Conservation (phyloP, 2,113 vertebrate species). For the Felis catus region F.catus_Fca126_mat1.0 CM031417.1:4790001-4790500, state of each 20-base stretch:
- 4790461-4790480: not conserved
- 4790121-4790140: not conserved
- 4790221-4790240: not conserved
- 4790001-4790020: conserved; percentile 74
- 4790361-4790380: conserved; percentile 56
- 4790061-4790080: not conserved
- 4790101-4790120: conserved; percentile 49
- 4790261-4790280: not conserved
- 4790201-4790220: not conserved
- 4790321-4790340: not conserved
- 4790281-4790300: not conserved
- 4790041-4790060: conserved; percentile 39
- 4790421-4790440: not conserved
- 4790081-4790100: not conserved
- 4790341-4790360: conserved; percentile 57
- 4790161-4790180: not conserved
- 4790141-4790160: conserved; percentile 36
- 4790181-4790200: not conserved
- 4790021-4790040: conserved; percentile 42
- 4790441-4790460: not conserved
- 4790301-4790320: not conserved
- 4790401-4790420: not conserved
- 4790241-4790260: not conserved
- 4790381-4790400: not conserved
- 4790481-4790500: not conserved